Conservation (phyloP, 2,113 vertebrate genomes). For the Clarias magur region DNA sequence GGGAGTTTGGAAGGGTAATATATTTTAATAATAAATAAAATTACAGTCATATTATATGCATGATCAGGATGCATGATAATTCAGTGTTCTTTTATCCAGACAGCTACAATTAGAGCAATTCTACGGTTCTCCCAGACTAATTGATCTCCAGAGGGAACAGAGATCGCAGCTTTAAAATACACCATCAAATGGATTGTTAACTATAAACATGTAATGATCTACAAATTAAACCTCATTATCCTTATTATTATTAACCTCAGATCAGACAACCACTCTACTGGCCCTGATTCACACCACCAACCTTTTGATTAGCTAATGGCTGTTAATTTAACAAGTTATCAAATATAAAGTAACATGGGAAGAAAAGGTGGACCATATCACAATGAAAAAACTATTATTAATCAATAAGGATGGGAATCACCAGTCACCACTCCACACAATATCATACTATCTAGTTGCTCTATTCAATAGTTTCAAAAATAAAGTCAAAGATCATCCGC, state of each 20-base stretch:
- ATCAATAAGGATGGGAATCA: too few species aligned
- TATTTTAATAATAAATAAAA: background rate
- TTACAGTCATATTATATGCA: background rate
- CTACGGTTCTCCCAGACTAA: slow-evolving; percentile 26
- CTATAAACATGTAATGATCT: background rate
- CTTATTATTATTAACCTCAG: background rate
- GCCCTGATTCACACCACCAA: too few species aligned
- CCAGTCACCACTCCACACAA: too few species aligned
- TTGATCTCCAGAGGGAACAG: slow-evolving; percentile 30
- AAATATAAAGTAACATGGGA: background rate
- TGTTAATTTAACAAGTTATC: background rate
- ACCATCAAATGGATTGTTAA: background rate
- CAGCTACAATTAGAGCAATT: slow-evolving; percentile 20
- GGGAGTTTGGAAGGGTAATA: background rate
- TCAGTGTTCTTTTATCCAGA: slow-evolving; percentile 7
- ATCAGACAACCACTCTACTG: background rate
- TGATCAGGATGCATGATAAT: background rate
- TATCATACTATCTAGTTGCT: too few species aligned
- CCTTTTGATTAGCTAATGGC: background rate
- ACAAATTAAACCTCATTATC: background rate
- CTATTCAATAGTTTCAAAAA: too few species aligned
- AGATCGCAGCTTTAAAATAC: background rate
- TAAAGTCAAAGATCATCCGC: too few species aligned
- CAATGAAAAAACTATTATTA: too few species aligned
- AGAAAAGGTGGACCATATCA: too few species aligned